These are phyloP conservation scores for Cantharis rufa DNA, from an alignment of 2,888 invertebrate species.

Conservation along the genomic window DNA sequence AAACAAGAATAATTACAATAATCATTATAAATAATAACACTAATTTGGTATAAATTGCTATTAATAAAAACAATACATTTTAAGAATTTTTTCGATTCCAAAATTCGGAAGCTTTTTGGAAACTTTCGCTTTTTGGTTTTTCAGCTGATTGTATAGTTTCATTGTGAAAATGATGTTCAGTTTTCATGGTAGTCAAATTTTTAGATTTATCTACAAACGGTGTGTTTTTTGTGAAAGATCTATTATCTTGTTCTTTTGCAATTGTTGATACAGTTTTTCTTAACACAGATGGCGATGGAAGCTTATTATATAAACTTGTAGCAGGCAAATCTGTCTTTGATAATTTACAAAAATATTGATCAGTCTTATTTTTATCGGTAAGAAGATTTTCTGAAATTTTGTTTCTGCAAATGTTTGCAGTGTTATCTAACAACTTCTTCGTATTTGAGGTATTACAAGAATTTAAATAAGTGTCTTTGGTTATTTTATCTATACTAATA, in stretches of 20 bases:
- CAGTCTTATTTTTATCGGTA: neutral
- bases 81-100: conserved; percentile 48
- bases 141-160: conserved; percentile 33
- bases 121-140: conserved; percentile 51
- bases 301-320: conserved; percentile 41
- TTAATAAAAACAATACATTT: neutral
- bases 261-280: conserved; percentile 57
- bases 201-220: neutral
- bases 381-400: neutral
- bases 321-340: conserved; percentile 48
- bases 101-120: conserved; percentile 54
- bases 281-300: conserved; percentile 50
- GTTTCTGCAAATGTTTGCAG: neutral
- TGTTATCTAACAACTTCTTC: neutral
- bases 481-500: neutral
- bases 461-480: neutral
- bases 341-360: conserved; percentile 4
- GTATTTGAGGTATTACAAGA: neutral
- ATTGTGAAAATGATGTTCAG: neutral
- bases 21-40: conserved; percentile 30
- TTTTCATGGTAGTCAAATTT: neutral
- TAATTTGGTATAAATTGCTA: conserved; percentile 24
- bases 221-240: conserved; percentile 45
- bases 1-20: conserved; percentile 24
- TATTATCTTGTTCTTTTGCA: conserved; percentile 49